Evolutionary conservation across 2,113 vertebrate genomes (phyloP).

Genomic region (Malurus melanocephalus): DNA sequence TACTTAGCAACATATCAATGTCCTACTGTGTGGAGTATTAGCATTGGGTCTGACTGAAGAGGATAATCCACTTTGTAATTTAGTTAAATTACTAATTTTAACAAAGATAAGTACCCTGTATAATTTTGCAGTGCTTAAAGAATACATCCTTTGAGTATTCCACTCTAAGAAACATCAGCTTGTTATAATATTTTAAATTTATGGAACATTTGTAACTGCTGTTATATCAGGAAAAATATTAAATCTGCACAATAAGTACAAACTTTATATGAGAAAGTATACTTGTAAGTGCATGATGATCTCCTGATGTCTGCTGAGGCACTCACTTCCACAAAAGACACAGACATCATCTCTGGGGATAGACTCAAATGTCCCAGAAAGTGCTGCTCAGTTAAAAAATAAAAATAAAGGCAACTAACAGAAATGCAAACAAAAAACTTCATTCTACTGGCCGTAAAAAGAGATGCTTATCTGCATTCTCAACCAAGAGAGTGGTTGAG

Average conservation of each 20-base stretch:
- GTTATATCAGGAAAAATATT: slow-evolving; percentile 65
- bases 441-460: slow-evolving; percentile 23
- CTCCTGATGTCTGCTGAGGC: slow-evolving; percentile 32
- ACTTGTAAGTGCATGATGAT: slow-evolving; percentile 48
- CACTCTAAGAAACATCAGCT: slow-evolving; percentile 50
- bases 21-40: slow-evolving; percentile 60
- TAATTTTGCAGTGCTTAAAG: slow-evolving; percentile 66
- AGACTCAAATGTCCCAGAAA: slow-evolving; percentile 42
- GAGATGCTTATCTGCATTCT: slow-evolving; percentile 25
- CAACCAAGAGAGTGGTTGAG: slow-evolving; percentile 8
- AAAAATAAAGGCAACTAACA: slow-evolving; percentile 29
- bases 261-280: slow-evolving; percentile 62
- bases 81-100: slow-evolving; percentile 73
- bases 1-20: slow-evolving; percentile 52
- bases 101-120: slow-evolving; percentile 61
- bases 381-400: slow-evolving; percentile 16
- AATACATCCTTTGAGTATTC: slow-evolving; percentile 66
- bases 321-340: slow-evolving; percentile 44
- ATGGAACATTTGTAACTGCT: slow-evolving; percentile 66
- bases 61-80: slow-evolving; percentile 70
- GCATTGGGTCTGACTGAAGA: slow-evolving; percentile 43
- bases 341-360: slow-evolving; percentile 22
- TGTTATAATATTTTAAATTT: slow-evolving; percentile 66
- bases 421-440: slow-evolving; percentile 18
- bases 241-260: slow-evolving; percentile 63